A percentile compares a stretch with the other conserved stretches of the same genome.
Conservation (phyloP, 2,797 vertebrate species). For the Pangasius larnaudii region DNA sequence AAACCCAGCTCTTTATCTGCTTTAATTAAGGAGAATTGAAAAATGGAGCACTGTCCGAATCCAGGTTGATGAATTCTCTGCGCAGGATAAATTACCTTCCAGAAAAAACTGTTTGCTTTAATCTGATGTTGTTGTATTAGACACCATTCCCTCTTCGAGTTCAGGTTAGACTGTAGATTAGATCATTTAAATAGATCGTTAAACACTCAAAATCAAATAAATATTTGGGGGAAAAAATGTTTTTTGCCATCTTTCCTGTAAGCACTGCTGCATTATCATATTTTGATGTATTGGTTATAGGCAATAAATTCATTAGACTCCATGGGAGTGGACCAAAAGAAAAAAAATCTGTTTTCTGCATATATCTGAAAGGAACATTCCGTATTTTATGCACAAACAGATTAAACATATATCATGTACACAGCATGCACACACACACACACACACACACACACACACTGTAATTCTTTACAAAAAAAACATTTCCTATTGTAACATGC, state of each 20-base stretch:
- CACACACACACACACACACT: neutral
- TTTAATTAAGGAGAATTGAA: conserved; percentile 75
- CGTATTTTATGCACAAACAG: neutral
- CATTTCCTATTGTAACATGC: neutral
- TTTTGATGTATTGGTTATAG: too few relatives aligned
- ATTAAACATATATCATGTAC: neutral
- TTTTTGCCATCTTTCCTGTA: too few relatives aligned
- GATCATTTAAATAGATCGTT: neutral
- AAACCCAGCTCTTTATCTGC: conserved; percentile 58
- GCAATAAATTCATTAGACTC: too few relatives aligned
- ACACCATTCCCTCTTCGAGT: neutral
- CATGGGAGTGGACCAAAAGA: neutral
- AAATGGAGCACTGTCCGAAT: conserved; percentile 71
- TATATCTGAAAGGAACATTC: neutral
- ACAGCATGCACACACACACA: neutral
- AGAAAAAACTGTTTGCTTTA: conserved; percentile 68
- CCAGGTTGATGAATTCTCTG: conserved; percentile 67
- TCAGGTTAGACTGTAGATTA: neutral
- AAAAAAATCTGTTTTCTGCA: neutral
- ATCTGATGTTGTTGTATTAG: conserved; percentile 59
- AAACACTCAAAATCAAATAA: neutral
- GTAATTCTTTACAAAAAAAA: neutral
- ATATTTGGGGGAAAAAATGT: neutral
- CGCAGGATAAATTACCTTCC: conserved; percentile 72
- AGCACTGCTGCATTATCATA: too few relatives aligned